Evolutionary conservation across 2,888 invertebrate species (phyloP), one percentile per base, ranked within the genome.

Genomic region (Luperina testacea): DNA sequence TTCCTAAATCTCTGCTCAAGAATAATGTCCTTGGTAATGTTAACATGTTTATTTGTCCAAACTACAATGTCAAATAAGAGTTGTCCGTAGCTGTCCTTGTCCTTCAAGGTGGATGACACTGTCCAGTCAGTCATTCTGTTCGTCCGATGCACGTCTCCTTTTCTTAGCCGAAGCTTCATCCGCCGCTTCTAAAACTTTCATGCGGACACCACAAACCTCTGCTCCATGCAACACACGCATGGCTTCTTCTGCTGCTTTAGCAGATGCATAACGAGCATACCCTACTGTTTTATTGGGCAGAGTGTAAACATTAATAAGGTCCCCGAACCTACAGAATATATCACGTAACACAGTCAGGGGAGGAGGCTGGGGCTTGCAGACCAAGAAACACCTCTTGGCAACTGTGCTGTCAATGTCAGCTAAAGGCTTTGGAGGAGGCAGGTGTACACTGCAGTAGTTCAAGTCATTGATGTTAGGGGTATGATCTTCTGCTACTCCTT

Each of bases 101-200:
- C 85, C 74, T 63, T n/a, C 53, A 64, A 48, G 32, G 42, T 76
- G 24, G 32, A 67, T 72, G 67, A 82, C 85, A 85, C 75, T 82
- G 84, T 89, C 81, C 63, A 72, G 86, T 89, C 82, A 75, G 85
- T 85, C 75, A 76, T 57, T 32, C 57, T 76, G 75, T 84, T 79
- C 53, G 70, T 78, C 69, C 8, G 72, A 38, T 59, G 74, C 51
- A 74, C 77, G 88, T 90, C 89, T 92, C 79, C 88, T 90, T 88
- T 92, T 93, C 83, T 94, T 95, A 72, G 92, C 86, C 75, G 92
- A 90, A 61, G 90, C 91, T 86, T 95, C 95, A 86, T 98, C 98
- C 90, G 99, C 99, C 0, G 99, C 99, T 93, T 98, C 98, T 94
- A 99, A 96, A 9, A 99, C 99, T 97, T 99, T 98, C 75, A 99